phyloP scores from a whole-genome alignment of 2,888 invertebrate species.

The Diloba caeruleocephala region DNA sequence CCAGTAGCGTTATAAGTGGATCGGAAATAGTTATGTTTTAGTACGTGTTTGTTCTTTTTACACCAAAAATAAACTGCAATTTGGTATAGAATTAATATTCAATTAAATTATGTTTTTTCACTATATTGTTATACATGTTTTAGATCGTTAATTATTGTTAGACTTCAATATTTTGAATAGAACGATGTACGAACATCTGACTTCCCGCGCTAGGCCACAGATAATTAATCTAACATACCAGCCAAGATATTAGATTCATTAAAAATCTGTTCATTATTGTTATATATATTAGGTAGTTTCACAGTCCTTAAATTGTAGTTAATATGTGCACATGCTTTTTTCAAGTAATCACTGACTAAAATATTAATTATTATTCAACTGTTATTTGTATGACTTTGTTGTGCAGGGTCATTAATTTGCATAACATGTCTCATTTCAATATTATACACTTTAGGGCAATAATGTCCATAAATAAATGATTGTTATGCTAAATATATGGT shows the following conservation, averaged over 20 bases:
- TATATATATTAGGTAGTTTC: conserved; percentile 31
- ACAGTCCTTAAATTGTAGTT: conserved; percentile 44
- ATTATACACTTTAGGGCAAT: conserved; percentile 55
- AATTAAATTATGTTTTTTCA: conserved; percentile 7
- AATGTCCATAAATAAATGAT: conserved; percentile 68
- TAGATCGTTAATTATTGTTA: conserved; percentile 17
- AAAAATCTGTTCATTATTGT: conserved; percentile 42
- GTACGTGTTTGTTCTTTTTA: conserved; percentile 20
- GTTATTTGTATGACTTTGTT: conserved; percentile 44
- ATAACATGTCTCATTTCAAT: conserved; percentile 54
- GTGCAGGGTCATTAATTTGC: conserved; percentile 50
- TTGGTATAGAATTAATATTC: conserved; percentile 28
- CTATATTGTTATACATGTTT: conserved; percentile 14
- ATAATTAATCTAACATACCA: conserved; percentile 23
- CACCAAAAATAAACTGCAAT: conserved; percentile 23
- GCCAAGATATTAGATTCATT: conserved; percentile 36
- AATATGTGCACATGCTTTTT: conserved; percentile 53
- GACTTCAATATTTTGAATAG: conserved; percentile 1
- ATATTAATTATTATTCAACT: conserved; percentile 29
- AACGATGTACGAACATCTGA: conserved; percentile 9
- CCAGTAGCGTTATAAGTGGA: conserved; percentile 40
- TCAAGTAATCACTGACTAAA: conserved; percentile 36
- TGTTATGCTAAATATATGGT: conserved; percentile 87
- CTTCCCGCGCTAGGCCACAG: conserved; percentile 36
- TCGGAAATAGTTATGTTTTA: conserved; percentile 29